phyloP scores from a whole-genome alignment of 2,113 vertebrate genomes.

The Salvelinus namaycush region DNA sequence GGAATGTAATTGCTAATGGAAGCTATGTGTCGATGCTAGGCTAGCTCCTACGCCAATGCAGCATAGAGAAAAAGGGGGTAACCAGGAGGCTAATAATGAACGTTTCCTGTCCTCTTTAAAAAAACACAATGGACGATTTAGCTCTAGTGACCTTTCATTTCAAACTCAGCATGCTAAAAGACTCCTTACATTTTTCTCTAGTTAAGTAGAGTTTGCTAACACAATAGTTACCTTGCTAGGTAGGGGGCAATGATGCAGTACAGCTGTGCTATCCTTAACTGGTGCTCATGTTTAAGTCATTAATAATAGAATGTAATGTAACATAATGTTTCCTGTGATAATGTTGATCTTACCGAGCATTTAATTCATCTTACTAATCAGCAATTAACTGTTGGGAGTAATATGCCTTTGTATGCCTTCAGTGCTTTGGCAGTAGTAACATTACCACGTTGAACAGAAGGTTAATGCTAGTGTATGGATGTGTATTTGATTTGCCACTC shows the following conservation, averaged over 20 bases:
- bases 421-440: background rate
- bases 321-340: conserved; percentile 24
- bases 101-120: background rate
- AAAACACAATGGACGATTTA: background rate
- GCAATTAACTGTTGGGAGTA: conserved; percentile 34
- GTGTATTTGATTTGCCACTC: too few species aligned
- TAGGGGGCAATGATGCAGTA: background rate
- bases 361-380: conserved; percentile 44
- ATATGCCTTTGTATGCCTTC: background rate
- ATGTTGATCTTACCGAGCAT: conserved; percentile 38
- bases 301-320: conserved; percentile 2
- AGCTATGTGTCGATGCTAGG: background rate
- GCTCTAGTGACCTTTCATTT: conserved; percentile 10
- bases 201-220: background rate
- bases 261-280: conserved; percentile 16
- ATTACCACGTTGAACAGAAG: background rate
- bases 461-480: background rate
- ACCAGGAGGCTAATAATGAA: too few species aligned
- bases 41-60: background rate
- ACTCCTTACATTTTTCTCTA: conserved; percentile 5
- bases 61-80: background rate
- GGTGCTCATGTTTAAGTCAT: background rate
- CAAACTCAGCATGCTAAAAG: background rate
- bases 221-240: conserved; percentile 7
- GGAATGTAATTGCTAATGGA: background rate